These are phyloP conservation scores for Netelia melanura DNA, from an alignment of 2,888 invertebrate species.

Conservation along the genomic window DNA sequence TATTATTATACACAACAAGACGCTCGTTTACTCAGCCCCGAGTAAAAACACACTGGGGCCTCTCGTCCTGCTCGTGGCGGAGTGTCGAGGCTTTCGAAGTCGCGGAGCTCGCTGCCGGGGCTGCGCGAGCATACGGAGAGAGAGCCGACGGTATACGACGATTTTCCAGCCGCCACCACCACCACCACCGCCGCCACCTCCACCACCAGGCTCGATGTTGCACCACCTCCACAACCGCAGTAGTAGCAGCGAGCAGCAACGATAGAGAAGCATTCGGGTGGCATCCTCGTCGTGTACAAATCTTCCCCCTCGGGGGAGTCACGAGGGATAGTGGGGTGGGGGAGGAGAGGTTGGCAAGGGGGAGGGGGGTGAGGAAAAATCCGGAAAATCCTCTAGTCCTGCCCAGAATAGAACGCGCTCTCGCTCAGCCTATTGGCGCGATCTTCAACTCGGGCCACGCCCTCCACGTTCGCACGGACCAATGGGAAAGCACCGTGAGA, in stretches of 20 bases:
- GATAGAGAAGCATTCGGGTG: conserved; percentile 39
- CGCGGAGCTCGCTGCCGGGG: conserved; percentile 64
- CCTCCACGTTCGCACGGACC: conserved; percentile 26
- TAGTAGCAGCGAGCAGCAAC: conserved; percentile 36
- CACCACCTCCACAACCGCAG: conserved; percentile 65
- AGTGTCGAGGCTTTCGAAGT: conserved; percentile 71
- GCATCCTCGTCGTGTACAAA: conserved; percentile 19
- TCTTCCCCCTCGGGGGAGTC: conserved; percentile 11
- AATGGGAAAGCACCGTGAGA: conserved; percentile 41
- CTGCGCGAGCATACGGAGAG: conserved; percentile 62
- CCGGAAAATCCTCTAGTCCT: conserved; percentile 67
- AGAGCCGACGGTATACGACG: conserved; percentile 38
- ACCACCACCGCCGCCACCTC: conserved; percentile 49
- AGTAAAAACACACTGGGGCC: conserved; percentile 84
- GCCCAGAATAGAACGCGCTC: conserved; percentile 40
- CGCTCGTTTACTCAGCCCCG: conserved; percentile 91
- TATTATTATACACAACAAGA: conserved; percentile 95
- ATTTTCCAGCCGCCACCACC: conserved; percentile 66
- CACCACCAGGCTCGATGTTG: conserved; percentile 46
- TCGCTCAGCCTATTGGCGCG: conserved; percentile 45
- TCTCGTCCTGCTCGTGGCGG: conserved; percentile 75
- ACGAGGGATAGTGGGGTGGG: conserved; percentile 46
- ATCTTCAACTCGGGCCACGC: conserved; percentile 58
- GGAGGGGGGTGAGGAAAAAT: conserved; percentile 61
- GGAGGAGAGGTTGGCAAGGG: background rate